Percentiles rank a stretch among this genome's conserved stretches.
Evolutionary conservation across 2,113 vertebrate species (phyloP).

Genomic region (Epinephelus moara): DNA sequence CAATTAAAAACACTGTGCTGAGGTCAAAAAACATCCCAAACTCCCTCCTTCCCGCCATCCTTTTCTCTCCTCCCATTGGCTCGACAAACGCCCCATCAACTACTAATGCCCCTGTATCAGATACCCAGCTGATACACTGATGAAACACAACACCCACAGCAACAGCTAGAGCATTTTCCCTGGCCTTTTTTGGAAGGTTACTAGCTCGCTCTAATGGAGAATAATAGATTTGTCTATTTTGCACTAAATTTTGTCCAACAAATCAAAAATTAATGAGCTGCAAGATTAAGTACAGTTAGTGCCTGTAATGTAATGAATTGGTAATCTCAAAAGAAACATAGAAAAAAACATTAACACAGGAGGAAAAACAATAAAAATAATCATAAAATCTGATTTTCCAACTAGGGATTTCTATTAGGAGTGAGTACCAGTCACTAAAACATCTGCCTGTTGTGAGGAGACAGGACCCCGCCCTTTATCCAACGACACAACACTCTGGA

Average conservation of each 20-base stretch:
- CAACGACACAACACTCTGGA: slow-evolving; percentile 18
- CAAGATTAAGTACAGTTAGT: slow-evolving; percentile 13
- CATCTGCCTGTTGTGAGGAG: slow-evolving; percentile 5
- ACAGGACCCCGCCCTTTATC: slow-evolving; percentile 29
- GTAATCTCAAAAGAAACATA: background rate
- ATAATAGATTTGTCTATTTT: slow-evolving; percentile 10
- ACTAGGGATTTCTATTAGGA: background rate
- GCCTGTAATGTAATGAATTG: background rate
- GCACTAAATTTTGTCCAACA: background rate
- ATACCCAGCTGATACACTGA: background rate
- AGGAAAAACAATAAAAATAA: slow-evolving; percentile 11
- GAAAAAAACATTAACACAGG: background rate
- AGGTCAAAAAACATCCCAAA: slow-evolving; percentile 30
- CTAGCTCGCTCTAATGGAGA: slow-evolving; percentile 4
- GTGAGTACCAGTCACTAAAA: background rate
- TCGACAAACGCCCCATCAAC: slow-evolving; percentile 34
- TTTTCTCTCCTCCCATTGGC: background rate
- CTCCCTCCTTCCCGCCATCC: background rate
- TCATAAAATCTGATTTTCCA: background rate
- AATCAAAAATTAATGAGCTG: slow-evolving; percentile 26
- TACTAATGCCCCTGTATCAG: background rate
- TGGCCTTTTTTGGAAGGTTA: slow-evolving; percentile 8
- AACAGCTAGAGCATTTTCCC: background rate
- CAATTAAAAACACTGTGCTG: slow-evolving; percentile 26
- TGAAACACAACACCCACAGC: background rate